A percentile compares a stretch with the other conserved stretches of the same genome.
Evolutionary conservation across 2,113 vertebrate genomes (phyloP).

Genomic region (Sclerurus mexicanus): DNA sequence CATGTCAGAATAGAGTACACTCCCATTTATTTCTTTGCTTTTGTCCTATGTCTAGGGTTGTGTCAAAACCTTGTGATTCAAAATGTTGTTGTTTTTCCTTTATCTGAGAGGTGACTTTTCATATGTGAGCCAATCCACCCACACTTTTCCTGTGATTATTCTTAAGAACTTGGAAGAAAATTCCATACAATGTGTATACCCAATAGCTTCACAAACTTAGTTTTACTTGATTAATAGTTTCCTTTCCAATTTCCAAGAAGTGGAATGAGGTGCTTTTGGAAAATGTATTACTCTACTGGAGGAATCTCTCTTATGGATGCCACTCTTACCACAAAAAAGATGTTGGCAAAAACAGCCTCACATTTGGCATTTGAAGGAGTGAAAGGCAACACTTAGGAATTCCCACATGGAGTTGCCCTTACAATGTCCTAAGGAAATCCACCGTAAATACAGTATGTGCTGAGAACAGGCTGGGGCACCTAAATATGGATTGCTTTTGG

Average conservation of each 20-base stretch:
- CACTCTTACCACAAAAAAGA: neutral
- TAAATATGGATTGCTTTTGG: constrained; percentile 67
- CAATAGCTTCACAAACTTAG: neutral
- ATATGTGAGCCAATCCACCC: neutral
- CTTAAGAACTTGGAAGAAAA: constrained; percentile 24
- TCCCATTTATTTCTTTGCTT: neutral
- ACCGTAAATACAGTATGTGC: constrained; percentile 53
- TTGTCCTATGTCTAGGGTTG: neutral
- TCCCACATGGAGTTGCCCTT: neutral
- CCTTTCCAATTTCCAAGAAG: neutral
- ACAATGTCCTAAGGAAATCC: constrained; percentile 52
- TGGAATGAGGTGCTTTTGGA: neutral
- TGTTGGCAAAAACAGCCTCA: neutral
- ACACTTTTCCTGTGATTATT: constrained; percentile 35
- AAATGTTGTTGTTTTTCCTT: neutral
- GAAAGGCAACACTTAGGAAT: constrained; percentile 46
- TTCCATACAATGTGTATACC: neutral
- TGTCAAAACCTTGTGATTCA: neutral
- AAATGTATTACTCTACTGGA: neutral
- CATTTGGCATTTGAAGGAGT: constrained; percentile 36
- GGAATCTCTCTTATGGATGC: neutral
- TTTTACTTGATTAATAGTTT: constrained; percentile 34
- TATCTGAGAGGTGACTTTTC: constrained; percentile 1
- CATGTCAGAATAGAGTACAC: neutral
- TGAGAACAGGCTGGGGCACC: constrained; percentile 30